Conservation (phyloP, 2,888 invertebrate species). For the Sisyra terminalis region DNA sequence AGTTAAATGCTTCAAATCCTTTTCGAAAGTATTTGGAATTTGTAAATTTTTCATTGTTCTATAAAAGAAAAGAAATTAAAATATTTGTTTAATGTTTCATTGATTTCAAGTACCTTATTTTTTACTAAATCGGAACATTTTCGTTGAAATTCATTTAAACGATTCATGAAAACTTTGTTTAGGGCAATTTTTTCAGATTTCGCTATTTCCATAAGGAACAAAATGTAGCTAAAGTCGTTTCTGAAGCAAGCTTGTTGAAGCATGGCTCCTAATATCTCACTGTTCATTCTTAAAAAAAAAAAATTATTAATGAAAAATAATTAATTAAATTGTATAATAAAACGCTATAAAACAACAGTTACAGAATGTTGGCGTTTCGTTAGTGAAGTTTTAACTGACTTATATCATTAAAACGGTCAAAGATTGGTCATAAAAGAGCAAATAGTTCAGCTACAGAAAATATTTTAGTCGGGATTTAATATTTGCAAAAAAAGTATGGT, state of each 20-base stretch:
- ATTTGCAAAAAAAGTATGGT: too few species aligned
- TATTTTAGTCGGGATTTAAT: too few species aligned
- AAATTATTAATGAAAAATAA: too few species aligned
- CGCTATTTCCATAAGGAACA: slow-evolving; percentile 49
- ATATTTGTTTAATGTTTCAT: too few species aligned
- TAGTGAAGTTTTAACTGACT: too few species aligned
- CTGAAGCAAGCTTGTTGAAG: slow-evolving; percentile 43
- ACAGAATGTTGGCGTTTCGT: too few species aligned
- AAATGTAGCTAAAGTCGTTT: slow-evolving; percentile 46
- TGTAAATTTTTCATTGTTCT: slow-evolving; percentile 1
- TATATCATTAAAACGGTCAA: too few species aligned
- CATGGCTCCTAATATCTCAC: slow-evolving; percentile 59
- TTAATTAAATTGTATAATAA: too few species aligned
- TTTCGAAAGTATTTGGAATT: slow-evolving; percentile 16
- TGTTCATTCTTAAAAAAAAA: slow-evolving; percentile 43
- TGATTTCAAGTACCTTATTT: slow-evolving; percentile 33
- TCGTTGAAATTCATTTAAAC: slow-evolving; percentile 43
- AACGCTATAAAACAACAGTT: too few species aligned
- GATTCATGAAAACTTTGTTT: slow-evolving; percentile 39
- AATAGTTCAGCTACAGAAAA: too few species aligned
- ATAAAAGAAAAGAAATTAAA: not conserved
- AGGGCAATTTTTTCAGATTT: slow-evolving; percentile 42
- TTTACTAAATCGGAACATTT: slow-evolving; percentile 34
- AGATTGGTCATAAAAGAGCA: too few species aligned
- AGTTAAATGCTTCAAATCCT: slow-evolving; percentile 28